Percentiles rank a stretch among this genome's conserved stretches.
phyloP scores from a whole-genome alignment of 2,888 invertebrate species.

The Drosophila limbata region DNA sequence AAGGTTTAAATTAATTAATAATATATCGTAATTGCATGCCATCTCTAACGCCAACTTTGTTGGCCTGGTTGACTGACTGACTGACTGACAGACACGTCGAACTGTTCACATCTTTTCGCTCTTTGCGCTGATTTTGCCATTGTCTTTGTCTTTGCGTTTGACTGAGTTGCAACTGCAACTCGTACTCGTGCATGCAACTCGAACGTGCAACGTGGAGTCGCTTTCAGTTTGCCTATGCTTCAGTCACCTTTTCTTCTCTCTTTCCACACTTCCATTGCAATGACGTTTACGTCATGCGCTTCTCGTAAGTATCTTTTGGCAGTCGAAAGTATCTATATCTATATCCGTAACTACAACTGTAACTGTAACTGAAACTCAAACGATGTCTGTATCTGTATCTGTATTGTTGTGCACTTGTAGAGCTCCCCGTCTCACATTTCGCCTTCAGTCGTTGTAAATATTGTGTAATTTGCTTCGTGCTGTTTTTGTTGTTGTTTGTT shows the following conservation, averaged over 20 bases:
- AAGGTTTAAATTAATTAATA: not conserved
- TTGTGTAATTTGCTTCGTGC: constrained; percentile 63
- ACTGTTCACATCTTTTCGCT: constrained; percentile 52
- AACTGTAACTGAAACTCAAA: constrained; percentile 15
- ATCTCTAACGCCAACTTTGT: constrained; percentile 27
- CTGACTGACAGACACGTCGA: constrained; percentile 34
- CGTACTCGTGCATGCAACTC: constrained; percentile 41
- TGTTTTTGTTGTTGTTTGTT: constrained; percentile 32
- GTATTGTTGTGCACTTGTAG: constrained; percentile 56
- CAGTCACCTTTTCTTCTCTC: constrained; percentile 5
- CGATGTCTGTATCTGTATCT: constrained; percentile 28
- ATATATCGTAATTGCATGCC: not conserved
- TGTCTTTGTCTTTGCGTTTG: constrained; percentile 62
- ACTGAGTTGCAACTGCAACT: constrained; percentile 37
- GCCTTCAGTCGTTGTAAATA: constrained; percentile 54
- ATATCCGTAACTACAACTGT: constrained; percentile 20
- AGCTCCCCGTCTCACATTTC: constrained; percentile 53
- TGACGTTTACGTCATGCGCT: constrained; percentile 70
- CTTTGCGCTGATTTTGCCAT: constrained; percentile 55
- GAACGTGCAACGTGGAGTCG: constrained; percentile 34
- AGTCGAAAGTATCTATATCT: constrained; percentile 53
- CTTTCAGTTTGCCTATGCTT: constrained; percentile 26
- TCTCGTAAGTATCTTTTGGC: constrained; percentile 57
- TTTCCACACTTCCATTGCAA: constrained; percentile 35
- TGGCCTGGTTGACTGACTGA: constrained; percentile 25